A percentile compares a stretch with the other conserved stretches of the same genome.
These are phyloP conservation scores for Drosophila kuntzei DNA, from an alignment of 2,888 invertebrate genomes.

Conservation along the genomic window DNA sequence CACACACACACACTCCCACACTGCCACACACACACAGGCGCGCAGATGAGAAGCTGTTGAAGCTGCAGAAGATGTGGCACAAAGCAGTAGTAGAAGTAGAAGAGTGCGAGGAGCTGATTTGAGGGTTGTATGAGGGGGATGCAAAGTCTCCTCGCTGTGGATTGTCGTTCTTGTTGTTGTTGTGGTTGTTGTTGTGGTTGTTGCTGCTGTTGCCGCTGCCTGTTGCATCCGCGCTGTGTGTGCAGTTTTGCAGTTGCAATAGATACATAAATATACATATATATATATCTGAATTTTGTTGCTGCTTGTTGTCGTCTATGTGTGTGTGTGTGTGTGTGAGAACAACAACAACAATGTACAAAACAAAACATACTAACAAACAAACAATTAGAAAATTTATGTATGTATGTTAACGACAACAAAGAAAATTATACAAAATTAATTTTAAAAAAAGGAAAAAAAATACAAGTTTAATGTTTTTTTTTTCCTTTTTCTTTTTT, in stretches of 20 bases:
- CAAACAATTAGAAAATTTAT: slow-evolving; percentile 11
- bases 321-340: slow-evolving; percentile 11
- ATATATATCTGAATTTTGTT: not conserved
- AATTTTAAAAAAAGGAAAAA: slow-evolving; percentile 4
- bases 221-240: slow-evolving; percentile 7
- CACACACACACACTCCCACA: not conserved
- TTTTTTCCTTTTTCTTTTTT: not conserved
- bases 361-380: slow-evolving; percentile 22
- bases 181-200: slow-evolving; percentile 23
- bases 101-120: slow-evolving; percentile 1
- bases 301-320: slow-evolving; percentile 10
- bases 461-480: not conserved
- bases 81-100: slow-evolving; percentile 4
- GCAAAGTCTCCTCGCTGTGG: slow-evolving; percentile 6
- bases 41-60: slow-evolving; percentile 7
- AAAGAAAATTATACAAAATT: slow-evolving; percentile 7
- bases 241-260: slow-evolving; percentile 9
- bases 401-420: slow-evolving; percentile 3
- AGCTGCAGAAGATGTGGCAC: slow-evolving; percentile 13
- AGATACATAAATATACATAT: not conserved
- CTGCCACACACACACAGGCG: not conserved
- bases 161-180: slow-evolving; percentile 21
- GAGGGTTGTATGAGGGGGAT: not conserved
- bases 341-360: slow-evolving; percentile 47
- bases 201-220: slow-evolving; percentile 18